These are phyloP conservation scores for Peromyscus melanophrys DNA, from an alignment of 2,797 vertebrate species.

Conservation along the genomic window DNA sequence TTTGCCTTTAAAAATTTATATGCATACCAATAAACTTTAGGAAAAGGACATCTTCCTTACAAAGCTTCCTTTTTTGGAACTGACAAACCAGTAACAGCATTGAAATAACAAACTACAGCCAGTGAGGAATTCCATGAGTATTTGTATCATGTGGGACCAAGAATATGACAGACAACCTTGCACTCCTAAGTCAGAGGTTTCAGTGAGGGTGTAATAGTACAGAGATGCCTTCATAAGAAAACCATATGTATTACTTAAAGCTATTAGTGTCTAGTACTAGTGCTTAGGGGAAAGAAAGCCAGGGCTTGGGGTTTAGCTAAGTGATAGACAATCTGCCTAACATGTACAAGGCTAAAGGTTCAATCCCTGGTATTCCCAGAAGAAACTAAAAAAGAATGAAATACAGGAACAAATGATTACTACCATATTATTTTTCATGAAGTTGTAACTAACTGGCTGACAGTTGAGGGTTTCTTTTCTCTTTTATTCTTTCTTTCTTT, in stretches of 20 bases:
- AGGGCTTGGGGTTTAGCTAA: not conserved
- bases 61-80: not conserved
- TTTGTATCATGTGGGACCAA: not conserved
- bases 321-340: not conserved
- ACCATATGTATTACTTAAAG: not conserved
- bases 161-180: not conserved
- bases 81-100: not conserved
- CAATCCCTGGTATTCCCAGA: not conserved
- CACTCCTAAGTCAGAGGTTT: not conserved
- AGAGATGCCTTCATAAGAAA: not conserved
- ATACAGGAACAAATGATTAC: not conserved
- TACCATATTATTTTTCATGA: not conserved
- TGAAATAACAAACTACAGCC: not conserved
- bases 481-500: not conserved
- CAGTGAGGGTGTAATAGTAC: not conserved
- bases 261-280: not conserved
- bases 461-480: not conserved
- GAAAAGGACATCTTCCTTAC: not conserved
- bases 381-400: not conserved
- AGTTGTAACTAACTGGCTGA: not conserved
- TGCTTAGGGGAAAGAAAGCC: not conserved
- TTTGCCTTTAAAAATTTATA: not conserved
- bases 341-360: not conserved
- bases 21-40: not conserved
- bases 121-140: not conserved